phyloP scores from a whole-genome alignment of 2,797 vertebrate genomes.

The Poecile montanus region DNA sequence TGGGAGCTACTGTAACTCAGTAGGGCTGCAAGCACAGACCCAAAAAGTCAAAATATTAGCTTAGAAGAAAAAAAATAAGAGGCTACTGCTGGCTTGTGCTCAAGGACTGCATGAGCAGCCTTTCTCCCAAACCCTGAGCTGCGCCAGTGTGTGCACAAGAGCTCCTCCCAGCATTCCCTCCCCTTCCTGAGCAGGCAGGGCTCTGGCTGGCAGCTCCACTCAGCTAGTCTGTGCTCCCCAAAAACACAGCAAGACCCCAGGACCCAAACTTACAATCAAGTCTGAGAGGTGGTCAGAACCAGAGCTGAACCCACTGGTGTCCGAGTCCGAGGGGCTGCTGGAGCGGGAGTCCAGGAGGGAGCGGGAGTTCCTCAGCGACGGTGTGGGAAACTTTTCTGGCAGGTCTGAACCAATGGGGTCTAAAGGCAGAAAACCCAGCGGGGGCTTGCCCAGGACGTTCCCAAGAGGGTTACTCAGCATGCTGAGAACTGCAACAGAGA shows the following conservation, averaged over 20 bases:
- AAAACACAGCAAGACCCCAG: neutral
- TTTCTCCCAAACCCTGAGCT: neutral
- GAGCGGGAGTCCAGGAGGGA: conserved; percentile 94
- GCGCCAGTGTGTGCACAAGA: neutral
- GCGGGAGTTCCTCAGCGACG: conserved; percentile 84
- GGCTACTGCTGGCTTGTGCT: neutral
- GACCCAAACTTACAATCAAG: conserved; percentile 81
- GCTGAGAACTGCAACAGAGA: conserved; percentile 82
- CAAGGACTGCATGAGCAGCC: neutral
- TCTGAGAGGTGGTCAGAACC: conserved; percentile 97
- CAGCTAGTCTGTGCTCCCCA: neutral
- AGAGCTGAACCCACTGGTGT: conserved; percentile 98
- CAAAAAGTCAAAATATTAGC: neutral
- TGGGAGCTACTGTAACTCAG: neutral
- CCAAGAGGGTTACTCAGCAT: conserved; percentile 89
- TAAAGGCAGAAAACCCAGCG: conserved; percentile 82
- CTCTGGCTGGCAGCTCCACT: neutral
- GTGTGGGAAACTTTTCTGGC: conserved; percentile 88
- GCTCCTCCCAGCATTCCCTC: neutral
- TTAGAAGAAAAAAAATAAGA: neutral
- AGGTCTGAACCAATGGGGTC: conserved; percentile 87
- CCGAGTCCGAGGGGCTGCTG: conserved; percentile 96
- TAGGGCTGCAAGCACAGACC: neutral
- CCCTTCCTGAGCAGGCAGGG: neutral
- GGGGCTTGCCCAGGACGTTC: conserved; percentile 84